Evolutionary conservation across 2,888 invertebrate genomes (phyloP).

Genomic region (Hirtodrosophila confusa): DNA sequence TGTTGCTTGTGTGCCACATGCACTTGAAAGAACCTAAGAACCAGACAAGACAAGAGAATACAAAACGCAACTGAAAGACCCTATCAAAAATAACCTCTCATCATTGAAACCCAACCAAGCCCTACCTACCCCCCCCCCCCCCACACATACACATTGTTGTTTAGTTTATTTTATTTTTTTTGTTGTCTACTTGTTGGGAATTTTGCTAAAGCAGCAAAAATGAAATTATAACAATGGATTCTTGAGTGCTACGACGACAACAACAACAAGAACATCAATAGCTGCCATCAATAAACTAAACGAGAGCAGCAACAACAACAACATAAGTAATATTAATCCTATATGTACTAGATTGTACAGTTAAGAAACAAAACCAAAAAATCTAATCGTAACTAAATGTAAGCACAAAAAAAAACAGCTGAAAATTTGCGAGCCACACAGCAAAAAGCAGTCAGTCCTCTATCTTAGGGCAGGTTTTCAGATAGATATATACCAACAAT

Average conservation of each 20-base stretch:
- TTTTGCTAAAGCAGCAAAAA: constrained; percentile 33
- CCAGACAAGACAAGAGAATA: background rate
- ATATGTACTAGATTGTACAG: constrained; percentile 72
- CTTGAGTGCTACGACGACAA: constrained; percentile 36
- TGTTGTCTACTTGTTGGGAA: constrained; percentile 17
- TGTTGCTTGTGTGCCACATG: constrained; percentile 1
- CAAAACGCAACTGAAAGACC: constrained; percentile 1
- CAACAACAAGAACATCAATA: constrained; percentile 6
- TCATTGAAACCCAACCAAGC: background rate
- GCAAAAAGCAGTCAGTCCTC: constrained; percentile 36
- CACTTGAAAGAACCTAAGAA: constrained; percentile 5
- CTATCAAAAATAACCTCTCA: constrained; percentile 8
- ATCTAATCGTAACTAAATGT: constrained; percentile 12
- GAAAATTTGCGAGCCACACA: constrained; percentile 10
- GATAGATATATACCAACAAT: background rate
- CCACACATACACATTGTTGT: constrained; percentile 42
- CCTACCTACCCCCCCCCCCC: background rate
- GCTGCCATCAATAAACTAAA: constrained; percentile 5
- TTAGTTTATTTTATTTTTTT: constrained; percentile 37
- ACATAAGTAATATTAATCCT: constrained; percentile 48
- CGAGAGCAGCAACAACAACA: constrained; percentile 14
- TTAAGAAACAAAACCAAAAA: constrained; percentile 16
- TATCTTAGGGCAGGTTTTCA: constrained; percentile 27
- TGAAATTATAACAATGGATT: constrained; percentile 35
- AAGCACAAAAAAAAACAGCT: constrained; percentile 31